Percentiles rank a stretch among this genome's conserved stretches.
Evolutionary conservation across 2,113 vertebrate species (phyloP).

Genomic region (Muscicapa adusta): DNA sequence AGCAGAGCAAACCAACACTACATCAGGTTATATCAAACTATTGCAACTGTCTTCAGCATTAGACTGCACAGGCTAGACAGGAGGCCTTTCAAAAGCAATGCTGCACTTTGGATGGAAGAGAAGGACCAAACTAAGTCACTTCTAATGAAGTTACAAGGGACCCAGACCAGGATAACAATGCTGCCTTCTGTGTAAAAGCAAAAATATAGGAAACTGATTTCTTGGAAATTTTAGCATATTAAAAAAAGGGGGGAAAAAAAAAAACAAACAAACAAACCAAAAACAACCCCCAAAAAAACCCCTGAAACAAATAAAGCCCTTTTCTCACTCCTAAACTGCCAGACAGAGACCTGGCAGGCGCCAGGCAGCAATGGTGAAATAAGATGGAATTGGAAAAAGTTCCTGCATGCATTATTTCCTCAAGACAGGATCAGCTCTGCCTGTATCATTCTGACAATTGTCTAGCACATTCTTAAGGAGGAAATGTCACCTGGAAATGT

Average conservation of each 20-base stretch:
- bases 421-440: not conserved
- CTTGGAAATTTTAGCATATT: not conserved
- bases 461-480: not conserved
- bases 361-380: not conserved
- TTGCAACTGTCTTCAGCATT: not conserved
- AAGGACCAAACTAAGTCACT: not conserved
- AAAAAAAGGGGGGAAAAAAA: not conserved
- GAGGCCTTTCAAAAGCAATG: not conserved
- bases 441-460: not conserved
- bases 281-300: too few relatives aligned
- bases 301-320: not conserved
- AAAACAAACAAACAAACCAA: not conserved
- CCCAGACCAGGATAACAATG: not conserved
- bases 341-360: not conserved
- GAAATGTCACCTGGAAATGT: not conserved
- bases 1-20: not conserved
- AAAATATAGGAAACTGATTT: not conserved
- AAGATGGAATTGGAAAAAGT: not conserved
- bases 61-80: accelerated
- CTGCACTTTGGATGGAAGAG: not conserved
- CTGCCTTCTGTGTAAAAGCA: not conserved
- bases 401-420: not conserved
- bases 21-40: not conserved
- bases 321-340: not conserved
- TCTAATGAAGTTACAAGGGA: not conserved